Conservation (phyloP, 2,113 vertebrate genomes). For the Protobothrops mucrosquamatus region DNA sequence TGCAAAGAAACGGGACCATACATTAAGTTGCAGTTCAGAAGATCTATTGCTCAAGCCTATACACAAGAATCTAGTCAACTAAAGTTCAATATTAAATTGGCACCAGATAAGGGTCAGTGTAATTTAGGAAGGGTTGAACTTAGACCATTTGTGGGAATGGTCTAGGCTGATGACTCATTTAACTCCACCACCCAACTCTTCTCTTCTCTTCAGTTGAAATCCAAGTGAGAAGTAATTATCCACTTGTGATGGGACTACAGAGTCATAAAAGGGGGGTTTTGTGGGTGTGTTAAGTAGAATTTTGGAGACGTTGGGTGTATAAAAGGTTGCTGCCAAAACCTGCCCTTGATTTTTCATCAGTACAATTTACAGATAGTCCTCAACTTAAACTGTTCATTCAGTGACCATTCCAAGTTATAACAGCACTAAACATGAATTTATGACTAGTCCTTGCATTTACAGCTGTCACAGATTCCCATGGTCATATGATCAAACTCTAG, state of each 20-base stretch:
- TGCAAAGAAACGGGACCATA: neutral
- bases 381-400: neutral
- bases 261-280: neutral
- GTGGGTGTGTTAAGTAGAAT: neutral
- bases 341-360: neutral
- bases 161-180: neutral
- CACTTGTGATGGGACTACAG: conserved; percentile 44
- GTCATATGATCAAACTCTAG: neutral
- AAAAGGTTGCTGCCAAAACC: neutral
- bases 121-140: neutral
- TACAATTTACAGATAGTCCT: neutral
- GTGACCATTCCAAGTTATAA: neutral
- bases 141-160: neutral
- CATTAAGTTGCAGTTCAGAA: neutral
- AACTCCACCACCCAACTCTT: neutral
- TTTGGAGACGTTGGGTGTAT: neutral
- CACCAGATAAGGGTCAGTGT: neutral
- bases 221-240: conserved; percentile 36
- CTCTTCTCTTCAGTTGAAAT: neutral
- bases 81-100: neutral
- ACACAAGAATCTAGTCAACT: neutral
- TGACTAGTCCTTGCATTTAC: neutral
- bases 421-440: neutral
- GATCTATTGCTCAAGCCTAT: neutral
- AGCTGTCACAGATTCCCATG: neutral